These are phyloP conservation scores for Gymnobelideus leadbeateri DNA, from an alignment of 2,113 vertebrate genomes.

Conservation along the genomic window DNA sequence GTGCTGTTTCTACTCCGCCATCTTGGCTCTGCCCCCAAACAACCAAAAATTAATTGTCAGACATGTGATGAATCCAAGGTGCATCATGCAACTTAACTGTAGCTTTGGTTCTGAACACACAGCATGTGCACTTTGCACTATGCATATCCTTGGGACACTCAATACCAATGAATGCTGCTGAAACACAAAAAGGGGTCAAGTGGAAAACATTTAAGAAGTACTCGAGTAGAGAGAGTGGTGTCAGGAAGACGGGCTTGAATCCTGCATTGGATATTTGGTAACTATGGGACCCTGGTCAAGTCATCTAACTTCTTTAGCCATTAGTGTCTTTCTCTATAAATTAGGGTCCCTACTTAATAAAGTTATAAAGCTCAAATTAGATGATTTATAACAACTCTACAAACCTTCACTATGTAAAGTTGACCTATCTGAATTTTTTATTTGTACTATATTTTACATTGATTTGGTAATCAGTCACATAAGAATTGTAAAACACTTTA, in stretches of 20 bases:
- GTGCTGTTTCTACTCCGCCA: no score
- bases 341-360: neutral
- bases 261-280: neutral
- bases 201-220: no score
- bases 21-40: no score
- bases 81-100: no score
- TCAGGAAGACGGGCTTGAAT: neutral
- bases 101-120: no score
- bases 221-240: neutral
- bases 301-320: neutral
- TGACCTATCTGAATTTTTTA: slow-evolving; percentile 11
- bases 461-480: slow-evolving; percentile 59
- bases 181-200: no score
- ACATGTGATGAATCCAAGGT: no score
- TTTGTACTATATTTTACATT: slow-evolving; percentile 51
- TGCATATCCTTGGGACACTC: no score
- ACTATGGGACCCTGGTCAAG: neutral
- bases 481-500: slow-evolving; percentile 51
- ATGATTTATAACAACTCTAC: neutral
- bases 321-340: neutral
- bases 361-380: neutral
- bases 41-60: no score
- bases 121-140: no score
- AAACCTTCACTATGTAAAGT: neutral
- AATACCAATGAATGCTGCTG: no score